Evolutionary conservation across 2,888 invertebrate species (phyloP), one percentile per base, ranked within the genome.

Genomic region (Orthosia incerta): DNA sequence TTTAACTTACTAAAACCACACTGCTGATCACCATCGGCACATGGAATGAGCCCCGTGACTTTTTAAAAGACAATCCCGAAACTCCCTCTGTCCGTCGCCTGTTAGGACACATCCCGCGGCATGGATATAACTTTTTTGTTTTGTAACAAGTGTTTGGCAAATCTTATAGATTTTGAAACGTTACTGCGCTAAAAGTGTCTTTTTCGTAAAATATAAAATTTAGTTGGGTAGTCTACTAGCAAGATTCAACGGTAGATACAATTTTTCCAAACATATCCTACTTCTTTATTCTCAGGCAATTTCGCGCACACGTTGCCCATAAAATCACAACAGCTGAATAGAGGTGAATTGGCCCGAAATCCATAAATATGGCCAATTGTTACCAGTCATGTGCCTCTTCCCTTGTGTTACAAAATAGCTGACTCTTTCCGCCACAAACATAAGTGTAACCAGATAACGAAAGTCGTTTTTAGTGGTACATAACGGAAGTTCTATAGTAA

Each of bases 351-450:
- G 68, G 69, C 55, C 64, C 57, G 45, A 70, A 70, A 60, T 31
- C 55, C 60, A 63, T 74, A 78, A 77, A 78, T 39, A 39, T 39
- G 39, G 39, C 39, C 39, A 39, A 68, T 74, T 78, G 80, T 80
- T 60, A 31, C 23, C 57, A 48, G 57, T 63, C 74, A 59, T 46
- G 53, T 45, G 57, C 48, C 56, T 53, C 50, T 48, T 39, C 13
- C 9, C 50, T 5, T 15, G 15, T 7, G n/a, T 46, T 26, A 15
- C 23, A 1, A 39, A 74, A 61, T 56, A 50, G 50, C 74, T 26
- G 62, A 20, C 63, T 48, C 16, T 68, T 39, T 56, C 51, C 20
- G 56, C 39, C 9, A 31, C 3, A 31, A 7, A 31, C 31, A 31
- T 31, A 31, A 31, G 31, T 31, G 31, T 31, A 31, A 9, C 9